Base-by-base conservation (phyloP, 1,140 invertebrate genomes). In the Rhopalosiphum padi region DNA sequence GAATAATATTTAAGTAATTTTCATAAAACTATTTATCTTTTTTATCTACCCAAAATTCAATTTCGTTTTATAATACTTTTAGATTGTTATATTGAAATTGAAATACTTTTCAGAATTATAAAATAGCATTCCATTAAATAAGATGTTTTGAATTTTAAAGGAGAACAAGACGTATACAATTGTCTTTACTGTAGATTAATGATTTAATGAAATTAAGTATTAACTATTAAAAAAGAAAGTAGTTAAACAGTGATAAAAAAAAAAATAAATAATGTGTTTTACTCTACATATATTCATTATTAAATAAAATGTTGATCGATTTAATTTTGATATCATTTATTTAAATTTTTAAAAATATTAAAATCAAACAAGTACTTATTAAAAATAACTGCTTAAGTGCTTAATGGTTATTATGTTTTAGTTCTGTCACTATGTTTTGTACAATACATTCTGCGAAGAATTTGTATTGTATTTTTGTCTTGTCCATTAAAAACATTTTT, bases 1-100 rank as follows among this genome's bases (percentile, higher is more conserved):
- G 60, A 77, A 77, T 77, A 18, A n/a, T 77, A 77, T 77, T 77
- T 21, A 77, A 35, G 60, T 15, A 18, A 77, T 77, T 43, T 43
- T 85, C 37, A 85, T 41, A 15, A 85, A 85, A 85, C 25, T 85
- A 85, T 85, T 85, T 85, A 87, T 46, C 15, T 43, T n/a, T n/a
- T n/a, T n/a, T 30, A 87, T 46, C 5, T 48, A 30, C 11, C 30
- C 48, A 37, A 48, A 88, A 87, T 35, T 51, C 48, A 88, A 22
- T 88, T 51, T 35, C 41, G 18, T 37, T 88, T 88, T n/a, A 30
- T 88, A 88, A 37, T 51, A 88, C 30, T 88, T 35, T 88, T 9
- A 88, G 35, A 23, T 37, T 88, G 53, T 18, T 18, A 35, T 53
- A 88, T 88, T 8, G 22, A 25, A 41, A 35, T 51, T 35, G 11